Base-by-base conservation (phyloP, 1,140 invertebrate species). In the Eueides isabella region DNA sequence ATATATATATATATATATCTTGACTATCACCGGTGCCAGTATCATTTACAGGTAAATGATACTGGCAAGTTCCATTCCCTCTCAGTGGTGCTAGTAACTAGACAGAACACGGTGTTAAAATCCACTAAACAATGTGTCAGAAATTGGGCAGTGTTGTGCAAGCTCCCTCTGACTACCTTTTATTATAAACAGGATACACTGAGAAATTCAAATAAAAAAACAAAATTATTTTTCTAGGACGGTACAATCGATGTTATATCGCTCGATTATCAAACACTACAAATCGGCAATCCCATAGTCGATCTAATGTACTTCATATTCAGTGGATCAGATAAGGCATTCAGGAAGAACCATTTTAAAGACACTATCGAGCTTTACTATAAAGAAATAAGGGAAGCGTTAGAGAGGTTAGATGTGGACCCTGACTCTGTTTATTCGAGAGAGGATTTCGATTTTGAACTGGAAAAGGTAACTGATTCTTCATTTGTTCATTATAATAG, bases 291-390 rank as follows among this genome's bases (percentile, higher is more conserved):
- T 31, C 91, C 94, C 1, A 82, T 90, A 0, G 73, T 90, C 0
- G 95, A 96, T 79, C 75, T 96, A 3, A 62, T 91, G 29, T 95
- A 95, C 74, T 93, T 95, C 74, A 80, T 95, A 4, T 94, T 94
- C 79, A 90, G 88, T 3, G 94, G 94, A 16, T 92, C 94, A 0
- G 89, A 93, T 41, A 80, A 88, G 19, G 79, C 91, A 16, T 87
- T 94, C 26, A 83, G 94, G 2, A 75, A 77, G 5, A 38, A 91
- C 33, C 74, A 94, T 73, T 94, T 85, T 70, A 81, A 94, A 29
- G 67, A 87, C 9, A 79, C 94, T 1, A 35, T 95, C 9, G 82
- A 91, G 16, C 77, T 88, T 41, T 95, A 95, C 79, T 89, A 94
- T 70, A 61, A 84, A 7, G 86, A 88, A n/a, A 78, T 95, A 12